These are phyloP conservation scores for Malaclemys terrapin DNA, from an alignment of 2,113 vertebrate species.

Conservation along the genomic window DNA sequence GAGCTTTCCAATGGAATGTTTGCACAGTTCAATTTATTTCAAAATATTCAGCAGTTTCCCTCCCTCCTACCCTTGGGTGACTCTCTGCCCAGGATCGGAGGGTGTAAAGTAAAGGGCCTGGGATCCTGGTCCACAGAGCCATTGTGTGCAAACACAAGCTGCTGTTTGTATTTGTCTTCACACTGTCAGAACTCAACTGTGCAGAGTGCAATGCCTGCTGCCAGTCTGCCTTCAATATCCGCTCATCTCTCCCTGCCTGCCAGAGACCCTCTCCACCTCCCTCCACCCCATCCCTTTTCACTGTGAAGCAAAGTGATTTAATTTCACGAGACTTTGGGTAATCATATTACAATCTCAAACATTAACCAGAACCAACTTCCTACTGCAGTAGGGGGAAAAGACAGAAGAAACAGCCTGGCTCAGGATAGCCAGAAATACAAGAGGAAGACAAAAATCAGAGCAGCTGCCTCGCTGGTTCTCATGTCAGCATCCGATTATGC, in stretches of 20 bases:
- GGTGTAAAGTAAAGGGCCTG: slow-evolving; percentile 63
- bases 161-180: slow-evolving; percentile 64
- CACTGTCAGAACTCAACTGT: slow-evolving; percentile 61
- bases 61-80: slow-evolving; percentile 30
- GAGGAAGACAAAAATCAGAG: slow-evolving; percentile 41
- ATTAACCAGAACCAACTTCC: slow-evolving; percentile 86
- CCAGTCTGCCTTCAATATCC: slow-evolving; percentile 81
- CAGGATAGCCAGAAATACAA: slow-evolving; percentile 31
- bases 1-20: slow-evolving; percentile 60
- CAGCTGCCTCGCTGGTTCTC: slow-evolving; percentile 48
- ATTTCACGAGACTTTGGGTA: slow-evolving; percentile 81
- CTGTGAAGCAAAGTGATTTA: slow-evolving; percentile 89
- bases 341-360: slow-evolving; percentile 83
- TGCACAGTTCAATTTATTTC: slow-evolving; percentile 73
- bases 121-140: slow-evolving; percentile 37
- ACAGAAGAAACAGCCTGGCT: slow-evolving; percentile 47
- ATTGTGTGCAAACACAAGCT: slow-evolving; percentile 63
- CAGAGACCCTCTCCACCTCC: slow-evolving; percentile 48
- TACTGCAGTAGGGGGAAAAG: slow-evolving; percentile 59
- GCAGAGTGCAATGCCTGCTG: slow-evolving; percentile 68
- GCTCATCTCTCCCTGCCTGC: slow-evolving; percentile 76
- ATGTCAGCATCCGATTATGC: slow-evolving; percentile 38
- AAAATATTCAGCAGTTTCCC: slow-evolving; percentile 50
- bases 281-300: slow-evolving; percentile 15
- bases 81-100: slow-evolving; percentile 49